phyloP scores from a whole-genome alignment of 1,140 invertebrate genomes.

The Coenobita brevimanus region DNA sequence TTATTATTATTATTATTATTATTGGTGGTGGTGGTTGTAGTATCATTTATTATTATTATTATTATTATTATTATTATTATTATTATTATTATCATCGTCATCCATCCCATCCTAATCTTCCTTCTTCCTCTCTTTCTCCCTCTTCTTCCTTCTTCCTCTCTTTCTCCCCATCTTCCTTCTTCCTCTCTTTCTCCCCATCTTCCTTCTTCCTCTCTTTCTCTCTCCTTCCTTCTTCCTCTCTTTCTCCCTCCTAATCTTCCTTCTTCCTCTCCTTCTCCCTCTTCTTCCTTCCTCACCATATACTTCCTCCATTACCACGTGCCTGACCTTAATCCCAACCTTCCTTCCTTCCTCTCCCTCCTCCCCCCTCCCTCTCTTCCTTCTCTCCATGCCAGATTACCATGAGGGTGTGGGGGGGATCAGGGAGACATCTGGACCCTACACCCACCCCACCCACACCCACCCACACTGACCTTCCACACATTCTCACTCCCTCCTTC shows the following conservation, averaged over 20 bases:
- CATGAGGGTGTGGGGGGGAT: background rate
- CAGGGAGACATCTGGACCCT: background rate
- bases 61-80: conserved; percentile 22
- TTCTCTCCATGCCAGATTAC: too few relatives aligned
- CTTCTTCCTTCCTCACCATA: too few relatives aligned
- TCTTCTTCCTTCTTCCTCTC: too few relatives aligned
- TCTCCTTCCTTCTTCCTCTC: background rate
- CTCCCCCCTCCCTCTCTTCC: background rate
- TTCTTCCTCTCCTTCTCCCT: background rate
- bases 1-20: conserved; percentile 4
- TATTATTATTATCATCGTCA: conserved; percentile 9
- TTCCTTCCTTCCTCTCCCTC: background rate
- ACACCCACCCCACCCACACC: too few relatives aligned
- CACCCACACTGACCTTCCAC: too few relatives aligned
- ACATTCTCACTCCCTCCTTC: background rate
- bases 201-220: background rate
- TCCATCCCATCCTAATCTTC: background rate
- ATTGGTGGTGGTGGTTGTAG: background rate
- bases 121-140: too few relatives aligned
- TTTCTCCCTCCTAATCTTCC: background rate
- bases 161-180: too few relatives aligned
- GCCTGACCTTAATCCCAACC: too few relatives aligned
- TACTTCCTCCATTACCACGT: too few relatives aligned
- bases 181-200: too few relatives aligned
- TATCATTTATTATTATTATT: background rate